Evolutionary conservation across 2,113 vertebrate species (phyloP).

Genomic region (Dicrurus megarhynchus): DNA sequence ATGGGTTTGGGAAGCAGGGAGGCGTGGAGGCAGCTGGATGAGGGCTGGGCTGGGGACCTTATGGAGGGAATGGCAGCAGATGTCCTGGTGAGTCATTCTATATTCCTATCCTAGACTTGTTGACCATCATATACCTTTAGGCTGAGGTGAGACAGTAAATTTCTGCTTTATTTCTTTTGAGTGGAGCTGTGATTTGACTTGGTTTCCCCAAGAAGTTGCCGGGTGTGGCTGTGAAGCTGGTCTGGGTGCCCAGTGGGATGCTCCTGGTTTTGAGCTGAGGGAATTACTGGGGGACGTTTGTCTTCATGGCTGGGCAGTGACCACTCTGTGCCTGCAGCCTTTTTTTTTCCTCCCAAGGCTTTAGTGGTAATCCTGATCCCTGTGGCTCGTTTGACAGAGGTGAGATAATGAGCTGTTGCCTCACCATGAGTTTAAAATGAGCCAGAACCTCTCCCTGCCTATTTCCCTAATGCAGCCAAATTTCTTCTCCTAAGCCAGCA

Average conservation of each 20-base stretch:
- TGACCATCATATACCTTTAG: background rate
- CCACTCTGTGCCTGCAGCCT: background rate
- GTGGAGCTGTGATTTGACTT: background rate
- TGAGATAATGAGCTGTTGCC: background rate
- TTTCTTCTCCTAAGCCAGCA: background rate
- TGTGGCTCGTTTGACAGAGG: background rate
- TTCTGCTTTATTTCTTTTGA: background rate
- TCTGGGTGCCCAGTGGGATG: background rate
- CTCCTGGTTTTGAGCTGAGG: background rate
- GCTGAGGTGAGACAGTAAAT: background rate
- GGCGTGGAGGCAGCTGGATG: background rate
- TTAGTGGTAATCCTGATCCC: background rate
- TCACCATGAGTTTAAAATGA: background rate
- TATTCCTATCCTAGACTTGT: background rate
- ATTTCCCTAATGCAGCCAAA: background rate
- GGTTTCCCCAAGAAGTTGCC: background rate
- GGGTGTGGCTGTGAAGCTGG: background rate
- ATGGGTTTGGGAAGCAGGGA: slow-evolving; percentile 53
- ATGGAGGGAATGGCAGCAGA: background rate
- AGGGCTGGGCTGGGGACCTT: background rate
- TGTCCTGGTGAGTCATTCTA: background rate
- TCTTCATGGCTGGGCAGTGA: background rate
- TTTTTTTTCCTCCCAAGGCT: background rate
- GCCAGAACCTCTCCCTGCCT: background rate
- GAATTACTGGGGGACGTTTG: background rate